A percentile compares a stretch with the other conserved stretches of the same genome.
These are phyloP conservation scores for Gorsachius goisagi DNA, from an alignment of 2,113 vertebrate species.

Conservation along the genomic window DNA sequence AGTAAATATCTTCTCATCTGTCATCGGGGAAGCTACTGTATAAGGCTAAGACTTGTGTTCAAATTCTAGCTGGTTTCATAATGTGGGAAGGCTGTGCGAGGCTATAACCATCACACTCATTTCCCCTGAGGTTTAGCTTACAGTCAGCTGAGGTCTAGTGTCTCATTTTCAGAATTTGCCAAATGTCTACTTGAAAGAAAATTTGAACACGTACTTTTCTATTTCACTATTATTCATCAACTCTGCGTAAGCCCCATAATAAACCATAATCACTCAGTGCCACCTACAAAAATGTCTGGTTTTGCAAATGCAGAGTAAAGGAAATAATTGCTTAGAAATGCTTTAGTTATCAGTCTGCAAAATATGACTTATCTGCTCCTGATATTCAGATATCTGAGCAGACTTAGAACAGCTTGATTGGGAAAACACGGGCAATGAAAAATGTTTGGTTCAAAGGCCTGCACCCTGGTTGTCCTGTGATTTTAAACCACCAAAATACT, in stretches of 20 bases:
- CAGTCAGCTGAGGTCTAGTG: neutral
- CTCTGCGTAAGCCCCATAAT: neutral
- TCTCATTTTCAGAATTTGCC: conserved; percentile 26
- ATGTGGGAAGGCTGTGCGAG: neutral
- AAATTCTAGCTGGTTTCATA: neutral
- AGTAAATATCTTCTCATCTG: neutral
- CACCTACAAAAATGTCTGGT: conserved; percentile 30
- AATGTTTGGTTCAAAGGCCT: neutral
- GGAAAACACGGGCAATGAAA: neutral
- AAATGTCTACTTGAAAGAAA: neutral
- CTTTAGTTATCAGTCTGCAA: neutral
- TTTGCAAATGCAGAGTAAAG: conserved; percentile 5
- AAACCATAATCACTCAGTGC: neutral
- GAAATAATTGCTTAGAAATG: neutral
- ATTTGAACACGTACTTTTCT: neutral
- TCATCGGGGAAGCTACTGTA: neutral
- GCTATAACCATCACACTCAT: neutral
- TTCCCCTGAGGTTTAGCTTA: conserved; percentile 20
- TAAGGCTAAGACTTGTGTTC: neutral
- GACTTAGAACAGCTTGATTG: neutral
- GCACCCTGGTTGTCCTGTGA: neutral
- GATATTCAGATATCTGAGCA: neutral
- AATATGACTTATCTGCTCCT: neutral
- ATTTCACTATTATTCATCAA: conserved; percentile 54
- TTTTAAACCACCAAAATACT: neutral